Percentiles rank a stretch among this genome's conserved stretches.
Evolutionary conservation across 2,113 vertebrate genomes (phyloP).

Genomic region (Equus przewalskii): DNA sequence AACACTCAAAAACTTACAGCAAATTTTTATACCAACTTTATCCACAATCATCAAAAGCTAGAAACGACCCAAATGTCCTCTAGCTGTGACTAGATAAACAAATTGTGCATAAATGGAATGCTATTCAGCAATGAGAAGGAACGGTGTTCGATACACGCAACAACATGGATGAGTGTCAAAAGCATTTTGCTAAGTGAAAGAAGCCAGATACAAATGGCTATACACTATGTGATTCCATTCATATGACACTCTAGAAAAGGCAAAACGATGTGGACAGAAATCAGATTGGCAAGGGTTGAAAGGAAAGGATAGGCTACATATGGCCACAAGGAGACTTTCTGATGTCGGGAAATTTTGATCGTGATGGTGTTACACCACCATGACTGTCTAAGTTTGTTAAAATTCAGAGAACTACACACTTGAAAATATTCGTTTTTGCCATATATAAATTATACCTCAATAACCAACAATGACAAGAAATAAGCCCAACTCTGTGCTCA

Average conservation of each 20-base stretch:
- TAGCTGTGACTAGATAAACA: neutral
- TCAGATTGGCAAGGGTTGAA: neutral
- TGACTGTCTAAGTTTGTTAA: neutral
- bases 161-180: neutral
- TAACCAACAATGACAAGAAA: neutral
- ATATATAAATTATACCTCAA: neutral
- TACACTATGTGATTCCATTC: neutral
- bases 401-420: neutral
- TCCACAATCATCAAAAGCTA: neutral
- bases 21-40: neutral
- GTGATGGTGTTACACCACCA: neutral
- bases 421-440: neutral
- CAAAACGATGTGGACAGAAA: neutral
- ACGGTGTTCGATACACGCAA: neutral
- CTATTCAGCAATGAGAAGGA: neutral
- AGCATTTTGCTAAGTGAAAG: neutral
- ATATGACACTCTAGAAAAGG: neutral
- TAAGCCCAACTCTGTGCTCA: neutral
- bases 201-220: neutral
- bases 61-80: neutral
- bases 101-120: neutral
- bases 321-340: neutral
- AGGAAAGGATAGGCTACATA: neutral
- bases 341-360: neutral
- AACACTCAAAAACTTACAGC: neutral